Evolutionary conservation across 2,113 vertebrate species (phyloP).

Genomic region (Haliaeetus leucogaster): DNA sequence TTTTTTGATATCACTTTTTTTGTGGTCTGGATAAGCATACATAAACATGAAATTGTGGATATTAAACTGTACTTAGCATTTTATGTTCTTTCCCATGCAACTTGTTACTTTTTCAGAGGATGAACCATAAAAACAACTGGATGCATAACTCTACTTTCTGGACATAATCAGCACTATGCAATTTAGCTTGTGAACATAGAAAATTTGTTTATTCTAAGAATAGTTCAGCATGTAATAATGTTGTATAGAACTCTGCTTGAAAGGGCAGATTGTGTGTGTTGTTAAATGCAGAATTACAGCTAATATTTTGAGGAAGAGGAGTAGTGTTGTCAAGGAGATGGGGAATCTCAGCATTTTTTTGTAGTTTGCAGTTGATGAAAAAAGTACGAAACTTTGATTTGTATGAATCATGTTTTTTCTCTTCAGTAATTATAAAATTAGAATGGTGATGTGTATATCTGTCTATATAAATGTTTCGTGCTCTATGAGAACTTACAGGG

Average conservation of each 20-base stretch:
- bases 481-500: not conserved
- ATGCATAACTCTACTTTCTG: not conserved
- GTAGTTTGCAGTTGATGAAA: not conserved
- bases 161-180: not conserved
- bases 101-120: not conserved
- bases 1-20: slow-evolving; percentile 50
- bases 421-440: not conserved
- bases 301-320: not conserved
- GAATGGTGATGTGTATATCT: not conserved
- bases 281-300: not conserved
- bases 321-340: not conserved
- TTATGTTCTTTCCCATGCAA: slow-evolving; percentile 17
- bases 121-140: not conserved
- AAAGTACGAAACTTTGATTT: not conserved
- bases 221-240: not conserved
- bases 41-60: slow-evolving; percentile 55
- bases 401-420: not conserved
- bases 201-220: not conserved
- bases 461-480: not conserved
- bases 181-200: not conserved
- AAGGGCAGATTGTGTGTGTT: not conserved
- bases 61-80: slow-evolving; percentile 34
- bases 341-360: not conserved
- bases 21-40: slow-evolving; percentile 24
- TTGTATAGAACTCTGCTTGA: not conserved